phyloP scores from a whole-genome alignment of 1,140 invertebrate species.

The Wiebesia pumilae region DNA sequence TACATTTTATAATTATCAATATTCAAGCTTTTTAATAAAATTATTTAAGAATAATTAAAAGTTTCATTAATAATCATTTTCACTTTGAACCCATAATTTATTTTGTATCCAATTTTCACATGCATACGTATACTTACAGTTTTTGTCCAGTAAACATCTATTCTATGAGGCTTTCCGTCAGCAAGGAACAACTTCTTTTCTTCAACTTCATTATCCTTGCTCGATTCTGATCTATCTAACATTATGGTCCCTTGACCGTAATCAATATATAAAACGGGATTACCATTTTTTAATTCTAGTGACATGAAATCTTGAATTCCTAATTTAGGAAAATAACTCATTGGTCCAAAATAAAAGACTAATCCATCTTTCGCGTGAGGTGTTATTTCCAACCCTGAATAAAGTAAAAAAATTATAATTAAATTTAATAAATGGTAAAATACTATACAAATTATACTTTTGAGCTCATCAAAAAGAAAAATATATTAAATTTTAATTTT shows the following conservation, averaged over 20 bases:
- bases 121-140: constrained; percentile 69
- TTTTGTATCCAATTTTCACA: too few species aligned
- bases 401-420: constrained; percentile 30
- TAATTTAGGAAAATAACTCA: constrained; percentile 78
- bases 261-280: constrained; percentile 89
- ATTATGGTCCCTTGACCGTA: constrained; percentile 88
- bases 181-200: constrained; percentile 84
- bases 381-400: constrained; percentile 82
- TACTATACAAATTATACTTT: not conserved
- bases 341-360: constrained; percentile 94
- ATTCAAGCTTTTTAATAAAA: too few species aligned
- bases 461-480: too few species aligned
- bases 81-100: too few species aligned
- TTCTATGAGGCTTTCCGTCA: constrained; percentile 86
- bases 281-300: constrained; percentile 89
- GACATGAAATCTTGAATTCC: constrained; percentile 92
- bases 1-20: not conserved
- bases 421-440: not conserved
- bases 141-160: constrained; percentile 86
- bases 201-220: constrained; percentile 74
- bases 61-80: too few species aligned
- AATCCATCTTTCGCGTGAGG: constrained; percentile 85
- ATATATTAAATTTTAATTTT: too few species aligned
- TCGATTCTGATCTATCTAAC: constrained; percentile 45
- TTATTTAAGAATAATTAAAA: too few species aligned